A percentile compares a stretch with the other conserved stretches of the same genome.
phyloP scores from a whole-genome alignment of 2,797 vertebrate genomes.

The Crenichthys baileyi region DNA sequence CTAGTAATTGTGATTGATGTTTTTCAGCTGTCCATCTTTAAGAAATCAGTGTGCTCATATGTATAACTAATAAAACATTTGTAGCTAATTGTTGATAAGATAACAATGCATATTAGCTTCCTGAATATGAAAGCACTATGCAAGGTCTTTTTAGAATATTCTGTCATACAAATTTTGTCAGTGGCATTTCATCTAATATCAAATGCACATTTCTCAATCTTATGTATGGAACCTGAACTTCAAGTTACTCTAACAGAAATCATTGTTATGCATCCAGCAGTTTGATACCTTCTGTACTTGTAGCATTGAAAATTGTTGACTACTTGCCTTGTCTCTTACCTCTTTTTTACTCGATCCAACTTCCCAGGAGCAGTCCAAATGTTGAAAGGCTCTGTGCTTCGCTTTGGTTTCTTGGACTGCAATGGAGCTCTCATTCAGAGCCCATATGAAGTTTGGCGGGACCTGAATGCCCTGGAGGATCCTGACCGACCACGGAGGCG shows the following conservation, averaged over 20 bases:
- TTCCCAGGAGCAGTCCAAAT: slow-evolving; percentile 87
- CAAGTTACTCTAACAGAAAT: neutral
- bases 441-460: slow-evolving; percentile 93
- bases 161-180: no score
- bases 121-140: no score
- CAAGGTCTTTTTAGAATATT: no score
- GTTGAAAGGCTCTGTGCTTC: slow-evolving; percentile 92
- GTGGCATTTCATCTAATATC: neutral
- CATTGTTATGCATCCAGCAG: neutral
- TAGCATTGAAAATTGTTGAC: neutral
- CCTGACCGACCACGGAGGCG: slow-evolving; percentile 87
- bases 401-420: slow-evolving; percentile 90
- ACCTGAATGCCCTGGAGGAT: slow-evolving; percentile 87
- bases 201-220: neutral
- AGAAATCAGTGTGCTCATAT: neutral
- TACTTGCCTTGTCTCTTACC: neutral
- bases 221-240: neutral
- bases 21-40: neutral
- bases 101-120: no score
- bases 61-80: neutral
- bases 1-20: neutral
- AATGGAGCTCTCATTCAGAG: slow-evolving; percentile 86
- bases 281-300: neutral
- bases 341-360: slow-evolving; percentile 13
- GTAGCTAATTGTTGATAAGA: neutral